Base-by-base conservation (phyloP, 1,140 invertebrate species). In the Drosophila santomea region DNA sequence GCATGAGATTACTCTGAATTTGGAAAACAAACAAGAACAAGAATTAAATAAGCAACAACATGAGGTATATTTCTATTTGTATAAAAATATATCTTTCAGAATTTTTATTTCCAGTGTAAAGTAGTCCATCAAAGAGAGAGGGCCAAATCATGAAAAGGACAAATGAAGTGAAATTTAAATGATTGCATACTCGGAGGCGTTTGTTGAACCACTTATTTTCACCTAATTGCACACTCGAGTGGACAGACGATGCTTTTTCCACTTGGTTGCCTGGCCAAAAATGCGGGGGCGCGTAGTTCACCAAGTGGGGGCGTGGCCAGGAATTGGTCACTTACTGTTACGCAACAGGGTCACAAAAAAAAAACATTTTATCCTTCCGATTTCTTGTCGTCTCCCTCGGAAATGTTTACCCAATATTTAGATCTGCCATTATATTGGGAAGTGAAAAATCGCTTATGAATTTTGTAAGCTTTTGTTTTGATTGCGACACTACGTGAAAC, bases 111-210 rank as follows among this genome's bases (percentile, higher is more conserved):
- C 38, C 14, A 71, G 67, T 71, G 67, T 36, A 57, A 7, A 17
- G 55, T n/a, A 32, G 41, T 15, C n/a, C 4, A 44, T 14, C 14
- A 12, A 47, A 36, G 15, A 28, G 14, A 28, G 15, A 4, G 39
- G 25, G 11, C 11, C 38, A 62, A 84, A 77, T 85, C 83, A 82
- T 88, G 83, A 89, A 88, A 89, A 88, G 80, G 80, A 88, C 84
- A 88, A 88, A 88, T 88, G 84, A 88, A 88, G 80, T 88, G 84
- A 88, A 88, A 89, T 88, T 88, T 89, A 89, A 88, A 88, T 88
- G 84, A 88, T 88, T 88, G 84, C 84, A 89, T 89, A 88, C 80
- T 88, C 74, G 64, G 61, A 88, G 84, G 84, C 84, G 76, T 88
- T 89, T 88, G 76, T 72, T 78, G 80, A 88, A 88, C 84, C 84